These are phyloP conservation scores for Apis cerana DNA, from an alignment of 1,140 invertebrate genomes.

Conservation along the genomic window DNA sequence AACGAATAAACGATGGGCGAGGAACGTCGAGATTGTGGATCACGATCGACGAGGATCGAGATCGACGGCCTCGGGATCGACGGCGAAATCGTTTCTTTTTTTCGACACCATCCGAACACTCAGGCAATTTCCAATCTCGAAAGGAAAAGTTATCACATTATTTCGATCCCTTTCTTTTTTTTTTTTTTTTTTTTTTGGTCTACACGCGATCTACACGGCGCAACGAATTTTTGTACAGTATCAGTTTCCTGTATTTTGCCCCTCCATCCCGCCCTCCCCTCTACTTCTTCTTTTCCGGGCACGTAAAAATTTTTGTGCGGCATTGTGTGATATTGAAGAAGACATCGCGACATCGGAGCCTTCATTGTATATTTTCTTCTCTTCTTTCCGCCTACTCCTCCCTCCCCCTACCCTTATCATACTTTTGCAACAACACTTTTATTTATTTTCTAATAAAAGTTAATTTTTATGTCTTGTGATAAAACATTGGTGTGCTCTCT, in stretches of 20 bases:
- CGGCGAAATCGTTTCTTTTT: constrained; percentile 14
- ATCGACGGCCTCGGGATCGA: constrained; percentile 46
- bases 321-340: constrained; percentile 70
- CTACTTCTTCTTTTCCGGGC: not conserved
- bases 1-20: not conserved
- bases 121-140: constrained; percentile 51
- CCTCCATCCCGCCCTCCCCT: not conserved
- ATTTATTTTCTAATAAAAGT: constrained; percentile 80
- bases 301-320: constrained; percentile 66
- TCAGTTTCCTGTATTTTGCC: not conserved
- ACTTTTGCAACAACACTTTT: constrained; percentile 71
- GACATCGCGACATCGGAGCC: constrained; percentile 58
- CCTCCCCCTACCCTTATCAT: constrained; percentile 32
- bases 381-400: constrained; percentile 42
- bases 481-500: constrained; percentile 46
- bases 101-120: constrained; percentile 48
- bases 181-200: too few relatives aligned
- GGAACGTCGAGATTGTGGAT: not conserved
- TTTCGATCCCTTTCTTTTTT: not conserved
- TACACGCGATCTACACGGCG: constrained; percentile 43
- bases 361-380: constrained; percentile 65
- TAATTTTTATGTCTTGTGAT: constrained; percentile 77
- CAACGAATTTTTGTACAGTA: constrained; percentile 27
- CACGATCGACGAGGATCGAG: not conserved
- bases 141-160: constrained; percentile 51